These are phyloP conservation scores for Apodemus speciosus DNA, from an alignment of 2,113 vertebrate genomes.

Conservation along the genomic window DNA sequence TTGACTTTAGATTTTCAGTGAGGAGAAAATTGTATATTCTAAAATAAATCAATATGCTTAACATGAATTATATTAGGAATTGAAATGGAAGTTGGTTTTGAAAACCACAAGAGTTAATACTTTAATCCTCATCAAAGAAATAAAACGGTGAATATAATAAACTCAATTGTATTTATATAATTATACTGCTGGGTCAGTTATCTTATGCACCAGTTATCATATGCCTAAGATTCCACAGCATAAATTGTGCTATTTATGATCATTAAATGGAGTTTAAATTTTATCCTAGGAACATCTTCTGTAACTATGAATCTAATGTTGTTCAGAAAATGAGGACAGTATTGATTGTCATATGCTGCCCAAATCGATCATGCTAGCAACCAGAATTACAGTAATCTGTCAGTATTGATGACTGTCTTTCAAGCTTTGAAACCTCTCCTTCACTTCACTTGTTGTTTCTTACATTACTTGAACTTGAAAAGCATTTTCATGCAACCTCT, in stretches of 20 bases:
- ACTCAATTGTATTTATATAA: constrained; percentile 72
- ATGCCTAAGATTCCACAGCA: constrained; percentile 84
- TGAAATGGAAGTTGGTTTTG: constrained; percentile 52
- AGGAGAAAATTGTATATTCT: constrained; percentile 52
- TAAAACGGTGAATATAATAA: constrained; percentile 64
- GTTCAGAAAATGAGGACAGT: constrained; percentile 91
- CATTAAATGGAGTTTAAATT: constrained; percentile 88
- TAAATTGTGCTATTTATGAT: constrained; percentile 87
- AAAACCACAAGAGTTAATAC: constrained; percentile 45
- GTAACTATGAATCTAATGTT: constrained; percentile 87
- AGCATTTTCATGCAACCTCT: constrained; percentile 86
- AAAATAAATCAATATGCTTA: constrained; percentile 46
- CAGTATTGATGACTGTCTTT: constrained; percentile 97
- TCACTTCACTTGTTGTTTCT: constrained; percentile 85
- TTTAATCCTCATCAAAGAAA: constrained; percentile 63
- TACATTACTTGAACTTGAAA: constrained; percentile 84
- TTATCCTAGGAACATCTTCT: constrained; percentile 85
- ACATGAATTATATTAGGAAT: constrained; percentile 57
- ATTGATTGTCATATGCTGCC: constrained; percentile 97
- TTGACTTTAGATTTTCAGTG: constrained; percentile 54
- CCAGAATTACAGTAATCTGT: constrained; percentile 99
- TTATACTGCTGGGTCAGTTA: constrained; percentile 66
- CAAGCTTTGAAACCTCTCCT: constrained; percentile 88
- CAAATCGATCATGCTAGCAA: constrained; percentile 98
- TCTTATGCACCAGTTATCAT: constrained; percentile 58